Evolutionary conservation across 1,140 invertebrate genomes (phyloP).

Genomic region (Arion vulgaris): DNA sequence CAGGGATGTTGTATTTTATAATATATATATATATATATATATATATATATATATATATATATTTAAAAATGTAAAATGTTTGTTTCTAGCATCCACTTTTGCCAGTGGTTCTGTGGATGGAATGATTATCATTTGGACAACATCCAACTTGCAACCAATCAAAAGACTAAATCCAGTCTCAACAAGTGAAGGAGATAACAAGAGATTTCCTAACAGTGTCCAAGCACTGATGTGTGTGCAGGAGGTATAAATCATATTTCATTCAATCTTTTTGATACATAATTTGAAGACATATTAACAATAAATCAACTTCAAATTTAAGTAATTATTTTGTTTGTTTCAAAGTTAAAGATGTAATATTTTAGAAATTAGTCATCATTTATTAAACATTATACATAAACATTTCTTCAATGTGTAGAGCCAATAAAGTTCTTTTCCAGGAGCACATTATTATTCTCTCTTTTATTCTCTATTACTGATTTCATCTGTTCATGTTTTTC

Average conservation of each 20-base stretch:
- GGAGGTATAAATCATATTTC: conserved; percentile 49
- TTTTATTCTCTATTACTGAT: no score
- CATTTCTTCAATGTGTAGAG: neutral
- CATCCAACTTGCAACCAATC: conserved; percentile 47
- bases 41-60: no score
- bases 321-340: neutral
- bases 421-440: neutral
- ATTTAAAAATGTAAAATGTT: no score
- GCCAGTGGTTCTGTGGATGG: conserved; percentile 67
- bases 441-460: neutral
- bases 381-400: no score
- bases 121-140: conserved; percentile 59
- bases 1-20: no score
- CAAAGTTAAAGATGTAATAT: no score
- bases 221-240: conserved; percentile 61
- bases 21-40: no score
- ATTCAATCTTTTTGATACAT: neutral
- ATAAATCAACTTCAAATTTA: neutral
- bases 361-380: no score
- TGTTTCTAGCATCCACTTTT: conserved; percentile 59
- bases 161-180: conserved; percentile 52
- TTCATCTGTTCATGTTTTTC: no score
- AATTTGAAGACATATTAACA: neutral
- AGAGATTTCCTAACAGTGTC: conserved; percentile 59
- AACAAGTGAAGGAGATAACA: conserved; percentile 52